Conservation (phyloP, 2,113 vertebrate genomes). For the Alligator mississippiensis region DNA sequence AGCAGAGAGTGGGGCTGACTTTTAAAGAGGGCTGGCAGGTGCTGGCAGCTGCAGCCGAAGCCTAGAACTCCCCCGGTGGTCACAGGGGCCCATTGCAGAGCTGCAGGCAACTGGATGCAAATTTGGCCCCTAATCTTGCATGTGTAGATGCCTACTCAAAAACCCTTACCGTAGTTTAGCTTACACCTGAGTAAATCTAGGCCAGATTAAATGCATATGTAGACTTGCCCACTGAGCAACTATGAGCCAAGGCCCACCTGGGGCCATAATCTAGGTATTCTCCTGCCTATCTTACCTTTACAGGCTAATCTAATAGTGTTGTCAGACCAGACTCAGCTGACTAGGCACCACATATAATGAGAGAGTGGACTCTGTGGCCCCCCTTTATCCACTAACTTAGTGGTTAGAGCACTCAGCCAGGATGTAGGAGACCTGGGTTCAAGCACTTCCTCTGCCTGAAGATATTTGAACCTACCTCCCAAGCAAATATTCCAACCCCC, state of each 20-base stretch:
- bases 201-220: no score
- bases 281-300: rapidly evolving
- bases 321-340: rapidly evolving
- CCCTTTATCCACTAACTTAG: background rate
- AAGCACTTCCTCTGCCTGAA: background rate
- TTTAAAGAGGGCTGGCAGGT: no score
- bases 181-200: no score
- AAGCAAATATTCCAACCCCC: background rate
- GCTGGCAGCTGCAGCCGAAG: no score
- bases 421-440: background rate
- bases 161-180: no score
- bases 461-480: background rate
- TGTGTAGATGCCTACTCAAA: no score
- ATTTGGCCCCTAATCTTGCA: no score
- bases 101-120: no score
- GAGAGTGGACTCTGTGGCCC: background rate
- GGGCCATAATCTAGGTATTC: background rate
- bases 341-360: rapidly evolving
- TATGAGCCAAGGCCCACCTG: background rate
- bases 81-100: no score
- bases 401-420: background rate
- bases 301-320: no score
- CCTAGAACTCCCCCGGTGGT: no score
- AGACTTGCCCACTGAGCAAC: background rate
- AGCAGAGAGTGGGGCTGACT: no score